Conservation (phyloP, 2,797 vertebrate genomes). For the Graptemys geographica region DNA sequence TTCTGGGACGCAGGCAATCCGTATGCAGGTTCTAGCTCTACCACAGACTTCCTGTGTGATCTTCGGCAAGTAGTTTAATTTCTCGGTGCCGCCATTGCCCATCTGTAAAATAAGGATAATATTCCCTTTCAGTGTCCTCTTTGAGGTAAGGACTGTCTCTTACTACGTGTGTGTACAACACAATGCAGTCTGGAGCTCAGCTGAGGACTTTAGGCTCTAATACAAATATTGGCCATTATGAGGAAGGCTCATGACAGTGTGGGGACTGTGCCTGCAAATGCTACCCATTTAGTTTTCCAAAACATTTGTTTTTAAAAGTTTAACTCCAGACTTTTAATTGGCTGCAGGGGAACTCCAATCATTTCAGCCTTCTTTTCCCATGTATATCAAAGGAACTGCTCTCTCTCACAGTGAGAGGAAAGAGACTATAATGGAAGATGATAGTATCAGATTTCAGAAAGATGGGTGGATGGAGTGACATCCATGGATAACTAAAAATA, state of each 20-base stretch:
- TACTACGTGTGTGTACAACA: rapidly evolving
- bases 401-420: background rate
- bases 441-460: background rate
- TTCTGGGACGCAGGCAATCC: too few relatives aligned
- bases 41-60: background rate
- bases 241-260: rapidly evolving
- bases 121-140: background rate
- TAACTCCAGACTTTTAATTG: background rate
- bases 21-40: background rate
- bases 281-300: background rate
- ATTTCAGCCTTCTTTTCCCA: rapidly evolving
- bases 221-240: rapidly evolving
- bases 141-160: background rate
- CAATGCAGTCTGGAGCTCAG: background rate
- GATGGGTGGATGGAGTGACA: background rate
- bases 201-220: background rate
- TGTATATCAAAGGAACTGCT: background rate
- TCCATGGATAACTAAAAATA: background rate
- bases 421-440: background rate
- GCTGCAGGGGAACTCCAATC: background rate
- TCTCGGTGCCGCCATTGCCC: background rate
- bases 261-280: background rate
- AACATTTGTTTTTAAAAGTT: background rate
- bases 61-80: background rate
- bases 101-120: background rate